Conservation (phyloP, 2,888 invertebrate genomes). For the Lypha dubia region DNA sequence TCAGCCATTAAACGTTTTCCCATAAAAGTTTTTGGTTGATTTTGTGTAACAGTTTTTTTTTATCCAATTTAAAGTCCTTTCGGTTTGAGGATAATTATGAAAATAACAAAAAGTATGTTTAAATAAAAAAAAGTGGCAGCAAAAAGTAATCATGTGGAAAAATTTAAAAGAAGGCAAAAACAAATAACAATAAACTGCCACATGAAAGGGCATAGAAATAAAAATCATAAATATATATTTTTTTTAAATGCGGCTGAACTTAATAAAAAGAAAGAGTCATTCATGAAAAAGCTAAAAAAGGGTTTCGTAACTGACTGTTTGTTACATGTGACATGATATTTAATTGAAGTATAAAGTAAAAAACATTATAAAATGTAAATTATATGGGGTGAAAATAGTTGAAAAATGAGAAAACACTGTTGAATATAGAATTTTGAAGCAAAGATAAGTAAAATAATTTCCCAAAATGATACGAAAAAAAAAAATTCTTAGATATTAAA, state of each 20-base stretch:
- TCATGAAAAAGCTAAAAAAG: not conserved
- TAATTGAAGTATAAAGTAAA: not conserved
- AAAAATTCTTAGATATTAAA: no score
- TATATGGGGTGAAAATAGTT: no score
- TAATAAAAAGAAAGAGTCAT: not conserved
- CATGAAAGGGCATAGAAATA: slow-evolving; percentile 9
- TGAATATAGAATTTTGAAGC: no score
- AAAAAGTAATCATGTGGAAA: slow-evolving; percentile 38
- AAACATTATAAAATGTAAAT: not conserved
- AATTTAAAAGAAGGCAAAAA: not conserved
- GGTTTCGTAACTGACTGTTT: not conserved
- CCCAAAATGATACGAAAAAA: no score
- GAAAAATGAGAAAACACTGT: no score
- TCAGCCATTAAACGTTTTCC: slow-evolving; percentile 31
- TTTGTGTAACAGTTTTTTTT: slow-evolving; percentile 2
- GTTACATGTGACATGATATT: not conserved
- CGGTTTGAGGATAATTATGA: slow-evolving; percentile 33
- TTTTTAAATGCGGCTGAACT: not conserved
- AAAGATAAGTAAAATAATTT: no score
- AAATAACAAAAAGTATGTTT: slow-evolving; percentile 16
- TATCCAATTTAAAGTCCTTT: not conserved
- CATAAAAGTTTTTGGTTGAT: not conserved
- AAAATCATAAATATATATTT: not conserved
- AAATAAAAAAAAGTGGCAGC: not conserved
- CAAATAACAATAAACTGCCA: not conserved